Base-by-base conservation (phyloP, 2,113 vertebrate genomes). In the Nannospalax galili region DNA sequence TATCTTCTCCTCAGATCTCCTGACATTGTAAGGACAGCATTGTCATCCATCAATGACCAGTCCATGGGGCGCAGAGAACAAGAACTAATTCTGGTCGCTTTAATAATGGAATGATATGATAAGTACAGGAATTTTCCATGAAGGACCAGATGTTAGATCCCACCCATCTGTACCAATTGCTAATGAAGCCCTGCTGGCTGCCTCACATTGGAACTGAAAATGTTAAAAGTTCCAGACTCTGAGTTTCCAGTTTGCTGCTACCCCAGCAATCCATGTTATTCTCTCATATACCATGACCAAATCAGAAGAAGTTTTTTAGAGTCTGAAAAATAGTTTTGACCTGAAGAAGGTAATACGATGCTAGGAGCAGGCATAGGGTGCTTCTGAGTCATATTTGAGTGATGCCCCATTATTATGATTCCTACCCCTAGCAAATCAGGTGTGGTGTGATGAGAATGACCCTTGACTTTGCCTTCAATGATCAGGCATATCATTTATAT, bases 91-190 rank as follows among this genome's bases (percentile, higher is more conserved):
- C 74, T 52, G 19, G 30, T 9, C 69, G 26, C 48, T 80, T 93
- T 92, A 97, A 94, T 93, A 95, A 92, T 88, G 45, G 42, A 65
- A 84, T 19, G 37, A 40, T 17, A 84, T 19, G 37, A 40, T 17
- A 82, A 81, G 48, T 58, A 45, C 10, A 89, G 89, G 81, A 94
- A 96, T 95, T 95, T 96, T 95, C 87, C 96, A 84, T 40, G n/a
- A 79, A 85, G 78, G 74, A 89, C 91, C 82, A 92, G 73, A 84
- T 90, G 85, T 84, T 72, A 28, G 67, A 40, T 40, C 60, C 81
- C 72, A n/a, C n/a, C 95, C 56, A n/a, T 92, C 64, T 88, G 58
- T 22, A 19, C 45, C 67, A 42, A n/a, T 9, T 40, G 91, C 67
- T 85, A 80, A 69, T 7, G 2, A 78, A 92, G 93, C 70, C 3